A percentile compares a stretch with the other conserved stretches of the same genome.
phyloP scores from a whole-genome alignment of 2,888 invertebrate genomes.

The Athetis lepigone region DNA sequence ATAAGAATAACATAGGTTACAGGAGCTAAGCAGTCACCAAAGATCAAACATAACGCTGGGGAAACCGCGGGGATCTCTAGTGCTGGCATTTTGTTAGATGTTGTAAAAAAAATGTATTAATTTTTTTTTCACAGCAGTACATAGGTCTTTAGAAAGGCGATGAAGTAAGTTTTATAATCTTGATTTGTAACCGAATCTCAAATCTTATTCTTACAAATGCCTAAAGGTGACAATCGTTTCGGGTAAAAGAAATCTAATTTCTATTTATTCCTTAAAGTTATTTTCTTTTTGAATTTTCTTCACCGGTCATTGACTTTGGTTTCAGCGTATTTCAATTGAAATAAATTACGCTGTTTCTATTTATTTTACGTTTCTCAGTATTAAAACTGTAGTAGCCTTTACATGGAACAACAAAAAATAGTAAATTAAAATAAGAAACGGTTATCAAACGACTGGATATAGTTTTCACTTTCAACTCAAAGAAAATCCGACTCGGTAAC shows the following conservation, averaged over 20 bases:
- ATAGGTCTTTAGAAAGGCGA: constrained; percentile 32
- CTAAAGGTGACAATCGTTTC: constrained; percentile 21
- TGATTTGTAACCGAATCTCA: constrained; percentile 35
- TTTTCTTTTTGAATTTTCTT: constrained; percentile 7
- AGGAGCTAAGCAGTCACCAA: too few species aligned
- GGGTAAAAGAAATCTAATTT: constrained; percentile 3
- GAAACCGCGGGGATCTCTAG: too few species aligned
- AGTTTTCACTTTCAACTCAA: neutral
- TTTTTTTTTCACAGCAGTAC: constrained; percentile 25
- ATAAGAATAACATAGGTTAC: too few species aligned
- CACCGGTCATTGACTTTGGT: neutral
- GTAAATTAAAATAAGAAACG: neutral
- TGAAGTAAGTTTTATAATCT: constrained; percentile 46
- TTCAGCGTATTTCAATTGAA: constrained; percentile 10
- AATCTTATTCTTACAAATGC: constrained; percentile 34
- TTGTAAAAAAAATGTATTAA: constrained; percentile 27
- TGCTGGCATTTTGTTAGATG: constrained; percentile 16
- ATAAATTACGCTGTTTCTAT: neutral
- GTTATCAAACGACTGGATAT: neutral
- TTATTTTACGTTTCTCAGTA: neutral
- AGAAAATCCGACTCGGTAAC: neutral
- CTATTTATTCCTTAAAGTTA: constrained; percentile 18
- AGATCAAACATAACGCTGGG: constrained; percentile 16
- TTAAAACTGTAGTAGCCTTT: neutral
- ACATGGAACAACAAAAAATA: neutral